phyloP scores from a whole-genome alignment of 2,888 invertebrate species.

The Leptopilina syphax region DNA sequence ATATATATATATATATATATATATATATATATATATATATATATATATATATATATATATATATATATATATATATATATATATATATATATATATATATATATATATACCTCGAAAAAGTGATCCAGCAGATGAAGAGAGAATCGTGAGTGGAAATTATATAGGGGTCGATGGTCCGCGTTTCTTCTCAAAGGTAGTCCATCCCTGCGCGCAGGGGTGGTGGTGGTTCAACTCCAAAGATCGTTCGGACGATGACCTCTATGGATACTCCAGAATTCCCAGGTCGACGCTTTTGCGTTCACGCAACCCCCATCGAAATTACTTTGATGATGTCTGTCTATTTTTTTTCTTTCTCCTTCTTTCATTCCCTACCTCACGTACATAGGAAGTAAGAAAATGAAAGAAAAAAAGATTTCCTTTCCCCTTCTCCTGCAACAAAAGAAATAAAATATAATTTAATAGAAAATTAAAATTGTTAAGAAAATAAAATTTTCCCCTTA shows the following conservation, averaged over 20 bases:
- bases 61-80: too few species aligned
- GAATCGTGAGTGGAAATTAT: slow-evolving; percentile 24
- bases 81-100: too few species aligned
- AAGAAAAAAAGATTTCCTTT: too few species aligned
- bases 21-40: too few species aligned
- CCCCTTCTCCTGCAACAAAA: too few species aligned
- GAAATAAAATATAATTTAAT: too few species aligned
- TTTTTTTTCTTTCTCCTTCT: background rate
- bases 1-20: too few species aligned
- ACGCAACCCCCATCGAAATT: slow-evolving; percentile 28
- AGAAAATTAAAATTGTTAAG: too few species aligned
- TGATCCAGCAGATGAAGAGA: background rate
- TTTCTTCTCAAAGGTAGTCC: slow-evolving; percentile 54
- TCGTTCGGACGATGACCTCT: slow-evolving; percentile 74
- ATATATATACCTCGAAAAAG: background rate
- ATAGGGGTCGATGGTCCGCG: slow-evolving; percentile 24
- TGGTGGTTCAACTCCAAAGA: slow-evolving; percentile 69
- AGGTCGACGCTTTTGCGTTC: slow-evolving; percentile 53
- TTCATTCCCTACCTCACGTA: too few species aligned
- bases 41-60: too few species aligned
- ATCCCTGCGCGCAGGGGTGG: slow-evolving; percentile 67
- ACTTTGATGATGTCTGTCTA: background rate
- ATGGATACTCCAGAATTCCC: slow-evolving; percentile 55
- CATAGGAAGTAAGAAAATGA: too few species aligned
- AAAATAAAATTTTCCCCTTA: too few species aligned